Conservation (phyloP, 2,888 invertebrate species). For the Mactromeris polynyma region DNA sequence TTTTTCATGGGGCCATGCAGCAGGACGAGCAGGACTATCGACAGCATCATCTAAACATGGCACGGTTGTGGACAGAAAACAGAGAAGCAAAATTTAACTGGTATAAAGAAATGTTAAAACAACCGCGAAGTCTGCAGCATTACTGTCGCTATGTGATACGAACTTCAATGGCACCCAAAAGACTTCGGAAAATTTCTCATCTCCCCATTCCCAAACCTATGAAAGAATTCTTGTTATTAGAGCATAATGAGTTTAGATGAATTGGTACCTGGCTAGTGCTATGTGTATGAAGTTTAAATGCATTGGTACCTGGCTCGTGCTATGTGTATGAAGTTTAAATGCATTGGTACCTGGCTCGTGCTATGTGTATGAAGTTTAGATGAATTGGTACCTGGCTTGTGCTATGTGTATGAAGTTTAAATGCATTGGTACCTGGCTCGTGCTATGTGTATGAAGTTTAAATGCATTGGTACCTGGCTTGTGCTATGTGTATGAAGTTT, state of each 20-base stretch:
- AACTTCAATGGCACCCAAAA: slow-evolving; percentile 74
- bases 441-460: too few species aligned
- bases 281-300: too few species aligned
- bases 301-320: too few species aligned
- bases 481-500: not conserved
- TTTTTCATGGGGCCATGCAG: slow-evolving; percentile 23
- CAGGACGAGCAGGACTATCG: slow-evolving; percentile 44
- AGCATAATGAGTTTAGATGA: slow-evolving; percentile 65
- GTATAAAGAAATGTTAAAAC: slow-evolving; percentile 80
- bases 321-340: too few species aligned
- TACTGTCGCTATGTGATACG: slow-evolving; percentile 83
- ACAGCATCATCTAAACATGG: slow-evolving; percentile 55
- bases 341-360: too few species aligned
- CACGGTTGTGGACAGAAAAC: slow-evolving; percentile 63
- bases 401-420: too few species aligned
- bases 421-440: too few species aligned
- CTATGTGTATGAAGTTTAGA: too few species aligned
- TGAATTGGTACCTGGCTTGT: too few species aligned
- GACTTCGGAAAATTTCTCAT: slow-evolving; percentile 77
- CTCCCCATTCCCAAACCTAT: slow-evolving; percentile 83
- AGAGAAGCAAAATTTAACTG: slow-evolving; percentile 78
- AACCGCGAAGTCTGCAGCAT: slow-evolving; percentile 84
- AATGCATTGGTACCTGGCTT: too few species aligned
- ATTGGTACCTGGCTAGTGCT: not conserved
- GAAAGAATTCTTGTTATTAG: slow-evolving; percentile 79